A percentile compares a stretch with the other conserved stretches of the same genome.
Conservation (phyloP, 2,888 invertebrate genomes). For the Tenthredo distinguenda region DNA sequence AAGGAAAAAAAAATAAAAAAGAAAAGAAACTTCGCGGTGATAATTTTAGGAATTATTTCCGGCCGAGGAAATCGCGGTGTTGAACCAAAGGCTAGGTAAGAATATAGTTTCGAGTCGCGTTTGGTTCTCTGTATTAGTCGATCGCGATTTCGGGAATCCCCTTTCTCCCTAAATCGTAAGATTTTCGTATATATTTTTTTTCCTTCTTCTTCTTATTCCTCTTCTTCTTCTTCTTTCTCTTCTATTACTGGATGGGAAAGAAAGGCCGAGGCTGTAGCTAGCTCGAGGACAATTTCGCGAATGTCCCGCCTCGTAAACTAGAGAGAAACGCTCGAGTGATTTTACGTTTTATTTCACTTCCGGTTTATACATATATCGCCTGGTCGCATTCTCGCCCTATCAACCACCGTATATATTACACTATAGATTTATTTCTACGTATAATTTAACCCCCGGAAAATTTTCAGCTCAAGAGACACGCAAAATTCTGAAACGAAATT, state of each 20-base stretch:
- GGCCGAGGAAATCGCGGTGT: constrained; percentile 55
- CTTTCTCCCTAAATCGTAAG: neutral
- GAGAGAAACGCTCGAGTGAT: constrained; percentile 37
- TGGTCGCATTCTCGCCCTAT: constrained; percentile 10
- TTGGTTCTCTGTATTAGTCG: neutral
- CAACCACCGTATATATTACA: constrained; percentile 39
- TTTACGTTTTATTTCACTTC: constrained; percentile 44
- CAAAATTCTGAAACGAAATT: neutral
- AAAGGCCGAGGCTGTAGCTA: constrained; percentile 25
- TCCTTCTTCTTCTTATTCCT: neutral
- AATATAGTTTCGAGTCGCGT: neutral
- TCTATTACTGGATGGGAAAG: constrained; percentile 4
- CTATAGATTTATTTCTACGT: constrained; percentile 33
- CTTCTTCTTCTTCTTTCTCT: neutral
- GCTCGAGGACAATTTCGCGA: constrained; percentile 35
- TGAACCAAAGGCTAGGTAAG: neutral
- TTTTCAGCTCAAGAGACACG: neutral
- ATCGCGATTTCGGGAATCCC: constrained; percentile 22
- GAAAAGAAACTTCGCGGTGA: constrained; percentile 53
- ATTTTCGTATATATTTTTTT: constrained; percentile 25
- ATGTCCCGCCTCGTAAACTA: constrained; percentile 47
- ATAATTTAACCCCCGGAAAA: neutral
- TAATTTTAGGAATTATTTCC: constrained; percentile 63
- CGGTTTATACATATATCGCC: constrained; percentile 44
- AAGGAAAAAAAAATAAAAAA: neutral